These are phyloP conservation scores for Parus major DNA, from an alignment of 2,113 vertebrate species.

Conservation along the genomic window DNA sequence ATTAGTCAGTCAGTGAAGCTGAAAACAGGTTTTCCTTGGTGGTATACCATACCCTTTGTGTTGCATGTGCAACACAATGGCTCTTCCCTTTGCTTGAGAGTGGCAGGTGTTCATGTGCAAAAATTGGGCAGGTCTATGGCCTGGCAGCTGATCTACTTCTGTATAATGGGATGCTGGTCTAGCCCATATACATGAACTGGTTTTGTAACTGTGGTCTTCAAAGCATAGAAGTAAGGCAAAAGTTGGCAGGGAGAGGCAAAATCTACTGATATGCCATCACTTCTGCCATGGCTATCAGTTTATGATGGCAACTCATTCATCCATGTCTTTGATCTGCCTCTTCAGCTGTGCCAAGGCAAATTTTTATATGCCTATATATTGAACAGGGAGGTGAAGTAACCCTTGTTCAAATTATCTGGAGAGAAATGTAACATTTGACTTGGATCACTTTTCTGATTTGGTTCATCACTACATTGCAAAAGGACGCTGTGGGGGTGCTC, in stretches of 20 bases:
- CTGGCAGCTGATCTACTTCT: neutral
- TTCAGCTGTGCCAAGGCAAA: neutral
- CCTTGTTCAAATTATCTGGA: neutral
- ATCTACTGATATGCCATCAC: neutral
- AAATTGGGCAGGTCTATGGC: neutral
- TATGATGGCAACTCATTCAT: neutral
- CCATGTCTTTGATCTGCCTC: neutral
- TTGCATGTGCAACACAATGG: neutral
- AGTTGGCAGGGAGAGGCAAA: neutral
- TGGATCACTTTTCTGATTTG: neutral
- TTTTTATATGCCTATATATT: neutral
- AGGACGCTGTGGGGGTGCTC: neutral
- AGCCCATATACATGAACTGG: neutral
- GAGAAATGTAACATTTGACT: neutral
- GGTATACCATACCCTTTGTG: neutral
- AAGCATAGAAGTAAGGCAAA: neutral
- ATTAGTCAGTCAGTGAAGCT: neutral
- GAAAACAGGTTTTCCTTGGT: neutral
- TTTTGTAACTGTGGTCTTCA: neutral
- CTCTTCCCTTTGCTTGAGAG: neutral
- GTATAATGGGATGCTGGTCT: neutral
- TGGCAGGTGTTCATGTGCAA: neutral
- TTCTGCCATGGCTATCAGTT: neutral
- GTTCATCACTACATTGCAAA: neutral
- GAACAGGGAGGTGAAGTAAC: neutral